phyloP scores from a whole-genome alignment of 2,113 vertebrate genomes.

The Ceratotherium simum region DNA sequence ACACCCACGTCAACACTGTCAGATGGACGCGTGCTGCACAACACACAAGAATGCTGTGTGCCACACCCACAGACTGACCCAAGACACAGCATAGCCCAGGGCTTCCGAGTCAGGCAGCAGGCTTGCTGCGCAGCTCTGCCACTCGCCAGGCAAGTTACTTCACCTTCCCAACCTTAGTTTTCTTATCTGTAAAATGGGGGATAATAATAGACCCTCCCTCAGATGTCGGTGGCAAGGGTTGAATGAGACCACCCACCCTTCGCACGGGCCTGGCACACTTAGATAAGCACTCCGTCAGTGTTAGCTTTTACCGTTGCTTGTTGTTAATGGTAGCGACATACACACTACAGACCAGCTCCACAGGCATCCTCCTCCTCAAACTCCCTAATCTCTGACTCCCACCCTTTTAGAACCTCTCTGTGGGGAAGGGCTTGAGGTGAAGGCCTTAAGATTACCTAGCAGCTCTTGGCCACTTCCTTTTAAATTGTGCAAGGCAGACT shows the following conservation, averaged over 20 bases:
- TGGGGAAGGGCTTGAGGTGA: not conserved
- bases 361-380: not conserved
- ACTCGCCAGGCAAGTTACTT: not conserved
- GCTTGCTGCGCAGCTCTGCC: not conserved
- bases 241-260: not conserved
- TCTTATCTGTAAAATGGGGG: not conserved
- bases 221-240: not conserved
- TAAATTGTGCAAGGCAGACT: too few relatives aligned
- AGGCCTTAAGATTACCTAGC: too few relatives aligned
- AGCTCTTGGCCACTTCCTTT: not conserved
- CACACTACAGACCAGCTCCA: not conserved
- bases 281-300: rapidly evolving
- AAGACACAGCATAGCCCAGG: not conserved
- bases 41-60: not conserved
- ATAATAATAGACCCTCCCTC: not conserved
- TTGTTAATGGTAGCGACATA: not conserved
- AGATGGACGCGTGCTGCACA: rapidly evolving
- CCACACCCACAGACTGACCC: not conserved
- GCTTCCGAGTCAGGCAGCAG: not conserved
- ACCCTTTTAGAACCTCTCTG: rapidly evolving
- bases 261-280: not conserved
- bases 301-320: not conserved
- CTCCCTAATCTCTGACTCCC: not conserved
- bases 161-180: not conserved
- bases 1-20: not conserved